These are phyloP conservation scores for Drosophila koepferae DNA, from an alignment of 2,888 invertebrate species.

Conservation along the genomic window DNA sequence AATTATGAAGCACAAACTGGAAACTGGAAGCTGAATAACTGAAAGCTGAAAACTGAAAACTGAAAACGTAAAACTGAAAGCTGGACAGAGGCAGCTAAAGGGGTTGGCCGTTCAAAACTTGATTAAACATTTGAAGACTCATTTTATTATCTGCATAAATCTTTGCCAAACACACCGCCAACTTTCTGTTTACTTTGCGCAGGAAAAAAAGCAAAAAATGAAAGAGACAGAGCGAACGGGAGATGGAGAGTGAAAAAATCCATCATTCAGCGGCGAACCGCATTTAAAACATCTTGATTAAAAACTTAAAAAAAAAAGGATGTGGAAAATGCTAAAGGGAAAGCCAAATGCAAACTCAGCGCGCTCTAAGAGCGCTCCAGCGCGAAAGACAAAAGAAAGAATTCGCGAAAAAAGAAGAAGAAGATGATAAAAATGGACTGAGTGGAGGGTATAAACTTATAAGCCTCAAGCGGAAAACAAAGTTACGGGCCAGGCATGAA, in stretches of 20 bases:
- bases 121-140: slow-evolving; percentile 77
- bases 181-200: slow-evolving; percentile 70
- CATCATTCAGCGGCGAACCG: slow-evolving; percentile 73
- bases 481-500: slow-evolving; percentile 44
- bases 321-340: slow-evolving; percentile 62
- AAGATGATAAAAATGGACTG: slow-evolving; percentile 24
- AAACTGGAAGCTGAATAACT: slow-evolving; percentile 2
- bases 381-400: slow-evolving; percentile 59
- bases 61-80: neutral
- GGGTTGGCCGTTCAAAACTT: slow-evolving; percentile 53
- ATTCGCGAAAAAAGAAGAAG: slow-evolving; percentile 31
- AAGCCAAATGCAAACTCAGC: slow-evolving; percentile 75
- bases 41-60: slow-evolving; percentile 1
- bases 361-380: slow-evolving; percentile 63
- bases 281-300: slow-evolving; percentile 78
- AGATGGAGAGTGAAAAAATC: slow-evolving; percentile 42
- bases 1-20: slow-evolving; percentile 54
- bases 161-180: slow-evolving; percentile 59
- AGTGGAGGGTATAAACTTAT: slow-evolving; percentile 64
- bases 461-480: slow-evolving; percentile 72
- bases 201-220: slow-evolving; percentile 17
- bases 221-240: neutral
- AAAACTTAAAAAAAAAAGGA: slow-evolving; percentile 63
- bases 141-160: slow-evolving; percentile 78
- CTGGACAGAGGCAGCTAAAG: slow-evolving; percentile 19